phyloP scores from a whole-genome alignment of 2,888 invertebrate species.

The Caenorhabditis parvicauda region DNA sequence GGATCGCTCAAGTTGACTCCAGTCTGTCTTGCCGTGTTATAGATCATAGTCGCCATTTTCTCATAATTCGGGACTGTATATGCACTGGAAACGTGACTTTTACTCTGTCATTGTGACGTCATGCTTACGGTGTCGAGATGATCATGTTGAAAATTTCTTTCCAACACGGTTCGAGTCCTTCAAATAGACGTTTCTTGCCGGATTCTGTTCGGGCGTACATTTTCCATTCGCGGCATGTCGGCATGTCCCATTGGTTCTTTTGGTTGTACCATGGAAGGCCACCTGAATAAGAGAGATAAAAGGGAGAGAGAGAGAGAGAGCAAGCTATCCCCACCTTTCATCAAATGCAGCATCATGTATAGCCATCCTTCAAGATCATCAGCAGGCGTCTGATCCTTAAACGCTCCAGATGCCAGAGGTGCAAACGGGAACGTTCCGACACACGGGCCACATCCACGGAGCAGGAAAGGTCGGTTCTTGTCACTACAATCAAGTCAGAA shows the following conservation, averaged over 20 bases:
- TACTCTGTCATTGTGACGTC: background rate
- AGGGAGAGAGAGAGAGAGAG: no score
- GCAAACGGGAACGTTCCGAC: constrained; percentile 29
- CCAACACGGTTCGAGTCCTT: constrained; percentile 32
- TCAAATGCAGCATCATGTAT: constrained; percentile 12
- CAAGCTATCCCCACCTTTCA: background rate
- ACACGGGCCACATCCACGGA: constrained; percentile 16
- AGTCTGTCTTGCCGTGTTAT: constrained; percentile 28
- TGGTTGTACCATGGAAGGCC: constrained; percentile 29
- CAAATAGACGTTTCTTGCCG: constrained; percentile 31
- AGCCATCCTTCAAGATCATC: constrained; percentile 30
- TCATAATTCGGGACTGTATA: constrained; percentile 39
- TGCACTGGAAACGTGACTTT: constrained; percentile 14
- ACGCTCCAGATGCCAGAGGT: constrained; percentile 19
- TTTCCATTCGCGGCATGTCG: constrained; percentile 30
- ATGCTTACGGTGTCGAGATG: constrained; percentile 25
- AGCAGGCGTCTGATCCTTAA: constrained; percentile 17
- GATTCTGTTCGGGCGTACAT: constrained; percentile 24
- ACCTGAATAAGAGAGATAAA: no score
- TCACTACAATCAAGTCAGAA: constrained; percentile 9
- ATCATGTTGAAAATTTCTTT: constrained; percentile 37
- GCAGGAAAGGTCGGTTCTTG: constrained; percentile 7
- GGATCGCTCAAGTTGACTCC: constrained; percentile 33
- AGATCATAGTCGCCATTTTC: constrained; percentile 25
- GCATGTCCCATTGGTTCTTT: constrained; percentile 4